Evolutionary conservation across 2,888 invertebrate genomes (phyloP).

Genomic region (Odontocolon sp.): DNA sequence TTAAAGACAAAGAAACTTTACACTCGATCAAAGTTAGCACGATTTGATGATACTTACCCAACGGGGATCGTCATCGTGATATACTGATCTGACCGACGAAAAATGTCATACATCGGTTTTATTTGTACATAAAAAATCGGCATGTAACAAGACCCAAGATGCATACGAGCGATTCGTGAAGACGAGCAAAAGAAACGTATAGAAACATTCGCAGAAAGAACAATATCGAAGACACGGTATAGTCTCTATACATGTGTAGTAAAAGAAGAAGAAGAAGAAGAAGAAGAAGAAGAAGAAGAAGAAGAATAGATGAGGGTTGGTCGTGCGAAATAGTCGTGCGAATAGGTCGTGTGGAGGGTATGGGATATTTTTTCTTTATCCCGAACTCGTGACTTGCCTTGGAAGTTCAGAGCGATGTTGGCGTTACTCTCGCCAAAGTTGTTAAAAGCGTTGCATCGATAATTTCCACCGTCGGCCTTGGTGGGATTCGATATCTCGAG

Average conservation of each 20-base stretch:
- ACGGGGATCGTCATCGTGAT: no score
- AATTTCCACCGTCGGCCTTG: constrained; percentile 98
- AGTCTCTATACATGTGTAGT: neutral
- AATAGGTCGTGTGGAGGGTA: neutral
- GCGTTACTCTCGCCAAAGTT: constrained; percentile 99
- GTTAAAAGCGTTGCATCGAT: constrained; percentile 99
- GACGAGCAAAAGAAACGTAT: constrained; percentile 16
- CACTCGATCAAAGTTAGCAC: no score
- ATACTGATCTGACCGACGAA: no score
- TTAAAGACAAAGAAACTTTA: no score
- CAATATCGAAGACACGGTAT: constrained; percentile 11
- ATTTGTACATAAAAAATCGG: no score
- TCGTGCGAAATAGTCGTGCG: constrained; percentile 38
- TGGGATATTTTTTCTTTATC: constrained; percentile 21
- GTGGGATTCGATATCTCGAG: constrained; percentile 97
- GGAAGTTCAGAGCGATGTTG: constrained; percentile 99
- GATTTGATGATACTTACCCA: no score
- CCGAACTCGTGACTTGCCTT: constrained; percentile 87
- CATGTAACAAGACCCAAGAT: constrained; percentile 1
- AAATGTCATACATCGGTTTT: no score
- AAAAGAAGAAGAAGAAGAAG: neutral
- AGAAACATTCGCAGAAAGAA: constrained; percentile 23
- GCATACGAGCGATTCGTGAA: constrained; percentile 12
- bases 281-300: constrained; percentile 6
- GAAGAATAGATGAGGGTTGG: constrained; percentile 31